Percentiles rank a stretch among this genome's conserved stretches.
These are phyloP conservation scores for Oeneis ivallda DNA, from an alignment of 2,888 invertebrate genomes.

Conservation along the genomic window DNA sequence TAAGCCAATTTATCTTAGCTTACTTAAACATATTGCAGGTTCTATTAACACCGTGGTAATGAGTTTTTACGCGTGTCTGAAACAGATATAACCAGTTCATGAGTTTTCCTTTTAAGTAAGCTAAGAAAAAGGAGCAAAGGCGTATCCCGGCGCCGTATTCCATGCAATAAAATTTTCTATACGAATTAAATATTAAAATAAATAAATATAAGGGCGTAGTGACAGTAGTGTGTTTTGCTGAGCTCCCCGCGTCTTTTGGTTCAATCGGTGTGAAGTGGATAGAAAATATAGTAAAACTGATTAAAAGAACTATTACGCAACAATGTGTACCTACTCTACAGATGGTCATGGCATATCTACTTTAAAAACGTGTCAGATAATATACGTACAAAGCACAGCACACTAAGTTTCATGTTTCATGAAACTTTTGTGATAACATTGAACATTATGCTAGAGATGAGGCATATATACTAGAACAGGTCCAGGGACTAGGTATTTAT, in stretches of 20 bases:
- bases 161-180: constrained; percentile 62
- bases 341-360: too few species aligned
- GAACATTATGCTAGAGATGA: too few species aligned
- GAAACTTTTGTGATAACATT: too few species aligned
- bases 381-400: too few species aligned
- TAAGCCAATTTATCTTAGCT: neutral
- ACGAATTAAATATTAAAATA: constrained; percentile 42
- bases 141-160: constrained; percentile 29
- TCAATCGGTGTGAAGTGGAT: neutral
- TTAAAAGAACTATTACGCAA: neutral
- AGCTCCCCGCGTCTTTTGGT: constrained; percentile 18
- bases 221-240: constrained; percentile 34
- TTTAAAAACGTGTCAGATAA: too few species aligned
- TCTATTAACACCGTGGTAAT: neutral
- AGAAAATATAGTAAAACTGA: constrained; percentile 1
- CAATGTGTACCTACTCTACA: too few species aligned
- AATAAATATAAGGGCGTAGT: constrained; percentile 36
- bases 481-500: too few species aligned
- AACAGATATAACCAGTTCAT: neutral
- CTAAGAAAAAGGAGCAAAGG: constrained; percentile 1
- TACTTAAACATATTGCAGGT: neutral
- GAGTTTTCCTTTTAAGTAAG: neutral
- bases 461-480: too few species aligned
- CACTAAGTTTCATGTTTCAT: too few species aligned
- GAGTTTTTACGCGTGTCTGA: neutral